A percentile compares a stretch with the other conserved stretches of the same genome.
These are phyloP conservation scores for Corythaeola cristata DNA, from an alignment of 2,113 vertebrate species.

Conservation along the genomic window DNA sequence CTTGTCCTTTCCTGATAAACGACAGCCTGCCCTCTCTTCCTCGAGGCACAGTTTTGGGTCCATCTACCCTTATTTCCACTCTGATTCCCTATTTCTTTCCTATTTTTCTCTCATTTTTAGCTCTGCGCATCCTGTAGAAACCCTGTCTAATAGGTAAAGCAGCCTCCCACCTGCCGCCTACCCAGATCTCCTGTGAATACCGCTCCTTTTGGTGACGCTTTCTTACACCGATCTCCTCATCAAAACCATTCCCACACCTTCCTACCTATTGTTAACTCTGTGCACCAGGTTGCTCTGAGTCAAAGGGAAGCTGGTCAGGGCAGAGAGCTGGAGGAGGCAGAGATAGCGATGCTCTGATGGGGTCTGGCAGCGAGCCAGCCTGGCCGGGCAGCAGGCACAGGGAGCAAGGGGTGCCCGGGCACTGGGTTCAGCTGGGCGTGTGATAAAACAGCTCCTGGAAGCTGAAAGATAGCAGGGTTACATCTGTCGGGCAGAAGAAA, in stretches of 20 bases:
- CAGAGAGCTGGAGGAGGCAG: background rate
- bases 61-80: background rate
- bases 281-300: background rate
- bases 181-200: background rate
- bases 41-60: background rate
- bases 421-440: rapidly evolving
- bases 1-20: background rate
- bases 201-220: background rate
- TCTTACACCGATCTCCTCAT: background rate
- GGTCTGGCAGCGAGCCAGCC: background rate
- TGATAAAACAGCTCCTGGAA: background rate
- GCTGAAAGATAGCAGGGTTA: background rate
- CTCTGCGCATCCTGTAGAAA: background rate
- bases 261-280: background rate
- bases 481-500: background rate
- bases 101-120: background rate
- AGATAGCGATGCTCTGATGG: background rate
- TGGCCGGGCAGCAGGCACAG: rapidly evolving
- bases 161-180: background rate
- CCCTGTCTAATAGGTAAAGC: background rate
- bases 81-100: background rate
- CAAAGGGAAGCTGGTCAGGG: background rate
- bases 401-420: background rate
- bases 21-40: background rate
- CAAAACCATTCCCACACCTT: background rate